phyloP scores from a whole-genome alignment of 2,888 invertebrate species.

The Morpho achilles region DNA sequence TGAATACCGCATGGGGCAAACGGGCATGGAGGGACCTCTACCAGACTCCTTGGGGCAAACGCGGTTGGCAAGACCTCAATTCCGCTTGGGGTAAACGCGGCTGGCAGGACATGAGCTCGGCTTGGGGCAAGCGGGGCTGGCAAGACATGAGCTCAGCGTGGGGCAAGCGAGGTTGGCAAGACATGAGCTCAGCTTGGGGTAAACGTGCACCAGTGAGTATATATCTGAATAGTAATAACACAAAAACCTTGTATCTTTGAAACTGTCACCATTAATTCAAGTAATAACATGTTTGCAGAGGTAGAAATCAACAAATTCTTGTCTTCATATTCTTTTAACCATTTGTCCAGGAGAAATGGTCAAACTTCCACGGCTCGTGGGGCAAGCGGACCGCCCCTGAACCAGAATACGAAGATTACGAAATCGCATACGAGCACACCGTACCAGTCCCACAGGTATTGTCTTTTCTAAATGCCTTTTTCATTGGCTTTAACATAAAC shows the following conservation, averaged over 20 bases:
- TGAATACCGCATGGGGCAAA: constrained; percentile 78
- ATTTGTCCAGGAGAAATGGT: constrained; percentile 79
- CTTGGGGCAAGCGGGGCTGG: constrained; percentile 79
- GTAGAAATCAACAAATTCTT: no score
- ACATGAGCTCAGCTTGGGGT: constrained; percentile 60
- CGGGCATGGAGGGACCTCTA: constrained; percentile 79
- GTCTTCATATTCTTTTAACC: neutral
- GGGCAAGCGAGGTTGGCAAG: constrained; percentile 78
- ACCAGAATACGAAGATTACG: constrained; percentile 65
- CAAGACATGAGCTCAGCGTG: constrained; percentile 60
- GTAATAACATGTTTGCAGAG: no score
- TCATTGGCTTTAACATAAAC: no score
- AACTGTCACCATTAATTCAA: no score
- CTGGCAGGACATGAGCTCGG: constrained; percentile 76
- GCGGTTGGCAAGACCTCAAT: constrained; percentile 79
- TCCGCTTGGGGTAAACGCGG: constrained; percentile 76
- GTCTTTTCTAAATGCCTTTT: no score
- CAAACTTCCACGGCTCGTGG: constrained; percentile 84
- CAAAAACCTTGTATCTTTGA: no score
- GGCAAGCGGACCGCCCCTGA: constrained; percentile 78
- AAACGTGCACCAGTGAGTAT: constrained; percentile 69
- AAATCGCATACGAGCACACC: constrained; percentile 53
- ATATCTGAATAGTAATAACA: neutral
- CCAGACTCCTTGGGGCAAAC: constrained; percentile 76
- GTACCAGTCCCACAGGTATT: constrained; percentile 54